Evolutionary conservation across 2,888 invertebrate species (phyloP), one percentile per base, ranked within the genome.

Genomic region (Thymelicus acteon): DNA sequence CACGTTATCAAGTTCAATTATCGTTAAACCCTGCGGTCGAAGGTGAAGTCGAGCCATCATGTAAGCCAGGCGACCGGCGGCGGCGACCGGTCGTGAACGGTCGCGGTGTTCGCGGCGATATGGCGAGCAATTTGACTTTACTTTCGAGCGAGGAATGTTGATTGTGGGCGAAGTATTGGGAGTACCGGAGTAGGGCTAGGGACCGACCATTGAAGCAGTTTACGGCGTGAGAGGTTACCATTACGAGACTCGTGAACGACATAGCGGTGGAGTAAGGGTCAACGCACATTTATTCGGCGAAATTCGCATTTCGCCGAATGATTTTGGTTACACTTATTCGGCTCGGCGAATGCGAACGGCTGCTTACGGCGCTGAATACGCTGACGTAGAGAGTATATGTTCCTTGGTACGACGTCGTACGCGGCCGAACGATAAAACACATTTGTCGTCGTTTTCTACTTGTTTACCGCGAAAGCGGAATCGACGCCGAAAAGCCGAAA

Each of bases 91-190:
- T 47, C 39, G 61, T 19, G 47, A 48, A 5, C 31, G 47, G 31
- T n/a, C 31, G 13, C 24, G 24, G 10, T 24, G 24, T 12, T 7
- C 7, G n/a, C 31, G 31, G 31, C n/a, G 48, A 48, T 48, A 62
- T 62, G n/a, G 62, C 62, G 13, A 37, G 62, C 44, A 48, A 62
- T 48, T 62, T 44, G 48, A 62, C 62, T 48, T 62, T 62, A 37
- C 62, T 62, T 62, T 48, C 48, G 12, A 48, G 62, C 19, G 37
- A 37, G 62, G 48, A 62, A 62, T 62, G 62, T 62, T 48, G 31
- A 37, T 48, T 48, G 62, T 62, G 62, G 62, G 62, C 62, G 62
- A 62, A 31, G 48, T 13, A 37, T 13, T 62, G 19, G 58, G 3
- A 7, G 40, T 10, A 44, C 10, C 10, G 12, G 44, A 12, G 49